Conservation (phyloP, 2,888 invertebrate species). For the Drosophila anomalata region DNA sequence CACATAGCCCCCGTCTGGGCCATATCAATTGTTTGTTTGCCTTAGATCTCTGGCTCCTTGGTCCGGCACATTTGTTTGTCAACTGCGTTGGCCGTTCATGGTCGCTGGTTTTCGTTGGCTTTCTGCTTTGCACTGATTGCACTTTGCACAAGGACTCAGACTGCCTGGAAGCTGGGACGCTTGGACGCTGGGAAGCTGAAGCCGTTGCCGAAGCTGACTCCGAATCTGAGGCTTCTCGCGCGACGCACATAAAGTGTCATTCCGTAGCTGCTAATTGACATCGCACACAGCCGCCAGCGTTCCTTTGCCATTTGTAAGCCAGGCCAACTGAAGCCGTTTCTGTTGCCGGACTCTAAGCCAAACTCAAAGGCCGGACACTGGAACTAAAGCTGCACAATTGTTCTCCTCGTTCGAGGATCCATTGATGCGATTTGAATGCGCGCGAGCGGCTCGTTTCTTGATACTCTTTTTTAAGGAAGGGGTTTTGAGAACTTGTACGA, state of each 20-base stretch:
- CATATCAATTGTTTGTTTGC: slow-evolving; percentile 77
- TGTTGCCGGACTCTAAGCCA: slow-evolving; percentile 12
- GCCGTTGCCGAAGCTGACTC: slow-evolving; percentile 8
- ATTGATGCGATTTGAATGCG: slow-evolving; percentile 76
- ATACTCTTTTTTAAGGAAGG: slow-evolving; percentile 28
- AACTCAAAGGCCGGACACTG: slow-evolving; percentile 7
- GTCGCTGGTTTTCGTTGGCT: slow-evolving; percentile 68
- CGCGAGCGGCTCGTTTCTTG: slow-evolving; percentile 55
- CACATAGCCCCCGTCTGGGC: slow-evolving; percentile 39
- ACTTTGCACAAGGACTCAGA: slow-evolving; percentile 70
- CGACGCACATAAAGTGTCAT: slow-evolving; percentile 83
- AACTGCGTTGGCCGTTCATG: slow-evolving; percentile 77
- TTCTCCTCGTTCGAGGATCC: slow-evolving; percentile 56
- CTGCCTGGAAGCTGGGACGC: slow-evolving; percentile 26
- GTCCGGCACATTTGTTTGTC: slow-evolving; percentile 68
- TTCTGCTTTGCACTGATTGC: slow-evolving; percentile 81
- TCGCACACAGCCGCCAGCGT: slow-evolving; percentile 70
- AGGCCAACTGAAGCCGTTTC: slow-evolving; percentile 31
- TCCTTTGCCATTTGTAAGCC: slow-evolving; percentile 14
- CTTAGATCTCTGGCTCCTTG: slow-evolving; percentile 55
- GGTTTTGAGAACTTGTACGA: neutral
- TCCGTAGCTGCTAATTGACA: slow-evolving; percentile 84
- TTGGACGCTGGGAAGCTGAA: slow-evolving; percentile 42
- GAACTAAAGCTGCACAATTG: slow-evolving; percentile 63
- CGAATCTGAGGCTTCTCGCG: slow-evolving; percentile 59